Percentiles rank a stretch among this genome's conserved stretches.
Conservation (phyloP, 2,113 vertebrate genomes). For the Tor tambroides region DNA sequence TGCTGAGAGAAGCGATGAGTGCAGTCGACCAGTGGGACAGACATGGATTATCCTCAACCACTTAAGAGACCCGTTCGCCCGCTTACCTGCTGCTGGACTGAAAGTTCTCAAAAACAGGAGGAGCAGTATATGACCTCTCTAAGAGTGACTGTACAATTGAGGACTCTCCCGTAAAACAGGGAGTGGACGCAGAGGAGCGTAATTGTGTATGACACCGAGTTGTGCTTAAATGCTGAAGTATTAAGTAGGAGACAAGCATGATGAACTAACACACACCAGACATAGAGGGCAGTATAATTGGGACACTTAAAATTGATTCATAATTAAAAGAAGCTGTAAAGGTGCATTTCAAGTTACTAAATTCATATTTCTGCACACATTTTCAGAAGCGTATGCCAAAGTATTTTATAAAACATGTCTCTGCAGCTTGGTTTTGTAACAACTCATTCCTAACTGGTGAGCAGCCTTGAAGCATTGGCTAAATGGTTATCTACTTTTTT, state of each 20-base stretch:
- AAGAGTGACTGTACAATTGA: constrained; percentile 8
- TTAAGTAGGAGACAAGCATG: constrained; percentile 34
- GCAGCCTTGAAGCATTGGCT: neutral
- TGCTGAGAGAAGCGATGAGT: neutral
- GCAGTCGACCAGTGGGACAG: constrained; percentile 1
- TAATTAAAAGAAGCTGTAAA: too few species aligned
- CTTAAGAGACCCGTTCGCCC: neutral
- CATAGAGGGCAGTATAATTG: constrained; percentile 71
- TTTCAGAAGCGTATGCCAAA: neutral
- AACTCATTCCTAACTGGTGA: neutral
- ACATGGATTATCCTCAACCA: constrained; percentile 11
- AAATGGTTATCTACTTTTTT: neutral
- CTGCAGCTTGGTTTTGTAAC: neutral
- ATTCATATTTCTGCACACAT: neutral
- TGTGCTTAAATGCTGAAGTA: constrained; percentile 24
- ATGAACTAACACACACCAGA: constrained; percentile 59
- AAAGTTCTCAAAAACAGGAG: constrained; percentile 19
- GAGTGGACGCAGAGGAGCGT: constrained; percentile 29
- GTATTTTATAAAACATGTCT: neutral
- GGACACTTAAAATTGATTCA: neutral
- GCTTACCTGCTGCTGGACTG: constrained; percentile 23
- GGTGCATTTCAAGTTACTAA: neutral
- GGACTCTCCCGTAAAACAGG: constrained; percentile 39
- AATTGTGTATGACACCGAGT: constrained; percentile 48
- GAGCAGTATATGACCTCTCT: constrained; percentile 28